Conservation (phyloP, 1,140 invertebrate genomes). For the Triops cancriformis region DNA sequence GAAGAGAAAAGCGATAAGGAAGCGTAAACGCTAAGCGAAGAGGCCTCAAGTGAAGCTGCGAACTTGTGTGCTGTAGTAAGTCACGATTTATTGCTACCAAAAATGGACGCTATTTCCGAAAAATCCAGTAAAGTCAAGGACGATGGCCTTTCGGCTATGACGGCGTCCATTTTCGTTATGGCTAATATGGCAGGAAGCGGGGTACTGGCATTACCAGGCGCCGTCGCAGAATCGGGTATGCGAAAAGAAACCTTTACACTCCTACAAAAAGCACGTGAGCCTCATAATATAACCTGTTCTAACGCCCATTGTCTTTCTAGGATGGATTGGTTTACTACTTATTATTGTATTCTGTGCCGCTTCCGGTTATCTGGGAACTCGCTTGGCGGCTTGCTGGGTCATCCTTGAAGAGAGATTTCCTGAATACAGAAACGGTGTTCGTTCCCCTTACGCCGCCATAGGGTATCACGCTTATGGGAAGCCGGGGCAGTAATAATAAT, state of each 20-base stretch:
- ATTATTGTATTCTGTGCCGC: conserved; percentile 49
- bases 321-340: conserved; percentile 54
- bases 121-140: background rate
- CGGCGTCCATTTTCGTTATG: conserved; percentile 55
- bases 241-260: background rate
- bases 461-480: conserved; percentile 51
- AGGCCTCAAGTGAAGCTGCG: no score
- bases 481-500: conserved; percentile 46
- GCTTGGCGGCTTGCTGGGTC: conserved; percentile 57
- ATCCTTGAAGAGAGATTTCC: conserved; percentile 58
- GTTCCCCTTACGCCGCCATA: conserved; percentile 61
- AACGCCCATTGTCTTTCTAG: conserved; percentile 38
- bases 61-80: no score
- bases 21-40: no score
- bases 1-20: no score
- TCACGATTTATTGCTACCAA: background rate
- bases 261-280: background rate
- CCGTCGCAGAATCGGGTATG: conserved; percentile 54
- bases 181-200: conserved; percentile 68
- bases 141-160: conserved; percentile 26
- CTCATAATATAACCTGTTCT: background rate
- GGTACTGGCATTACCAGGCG: conserved; percentile 57
- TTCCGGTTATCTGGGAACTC: conserved; percentile 51
- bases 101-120: background rate
- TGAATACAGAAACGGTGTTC: conserved; percentile 47